These are phyloP conservation scores for Crossaster papposus DNA, from an alignment of 53 echinoderm and acorn worm genomes.

Conservation along the genomic window DNA sequence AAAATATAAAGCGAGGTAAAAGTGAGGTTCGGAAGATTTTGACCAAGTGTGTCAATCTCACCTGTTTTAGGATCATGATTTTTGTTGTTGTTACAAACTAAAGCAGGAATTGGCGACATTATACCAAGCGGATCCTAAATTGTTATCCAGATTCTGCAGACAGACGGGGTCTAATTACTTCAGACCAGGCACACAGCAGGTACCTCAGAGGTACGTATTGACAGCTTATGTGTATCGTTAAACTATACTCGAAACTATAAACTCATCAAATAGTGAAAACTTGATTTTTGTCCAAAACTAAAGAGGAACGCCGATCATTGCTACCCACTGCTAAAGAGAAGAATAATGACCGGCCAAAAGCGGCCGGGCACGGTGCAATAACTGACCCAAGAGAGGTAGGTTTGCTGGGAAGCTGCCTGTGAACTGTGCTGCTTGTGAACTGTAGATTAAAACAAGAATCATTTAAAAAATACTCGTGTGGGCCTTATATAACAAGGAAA, in stretches of 20 bases:
- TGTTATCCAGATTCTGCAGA: neutral
- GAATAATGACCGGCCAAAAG: neutral
- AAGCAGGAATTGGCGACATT: neutral
- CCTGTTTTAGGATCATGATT: neutral
- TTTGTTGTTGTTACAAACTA: too few species aligned
- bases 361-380: neutral
- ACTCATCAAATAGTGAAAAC: neutral
- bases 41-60: too few species aligned
- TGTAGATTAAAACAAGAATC: neutral
- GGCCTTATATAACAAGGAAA: too few species aligned
- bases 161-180: slow-evolving; percentile 4
- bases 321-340: neutral
- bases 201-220: neutral
- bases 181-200: slow-evolving; percentile 22
- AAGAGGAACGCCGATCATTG: slow-evolving; percentile 20
- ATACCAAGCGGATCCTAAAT: neutral
- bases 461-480: neutral
- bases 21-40: too few species aligned
- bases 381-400: slow-evolving; percentile 23
- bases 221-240: too few species aligned
- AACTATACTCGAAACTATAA: neutral
- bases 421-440: neutral
- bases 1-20: too few species aligned
- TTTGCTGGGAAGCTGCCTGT: neutral
- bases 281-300: neutral